Evolutionary conservation across 2,113 vertebrate genomes (phyloP), one percentile per base, ranked within the genome.

Genomic region (Oceanites oceanicus): DNA sequence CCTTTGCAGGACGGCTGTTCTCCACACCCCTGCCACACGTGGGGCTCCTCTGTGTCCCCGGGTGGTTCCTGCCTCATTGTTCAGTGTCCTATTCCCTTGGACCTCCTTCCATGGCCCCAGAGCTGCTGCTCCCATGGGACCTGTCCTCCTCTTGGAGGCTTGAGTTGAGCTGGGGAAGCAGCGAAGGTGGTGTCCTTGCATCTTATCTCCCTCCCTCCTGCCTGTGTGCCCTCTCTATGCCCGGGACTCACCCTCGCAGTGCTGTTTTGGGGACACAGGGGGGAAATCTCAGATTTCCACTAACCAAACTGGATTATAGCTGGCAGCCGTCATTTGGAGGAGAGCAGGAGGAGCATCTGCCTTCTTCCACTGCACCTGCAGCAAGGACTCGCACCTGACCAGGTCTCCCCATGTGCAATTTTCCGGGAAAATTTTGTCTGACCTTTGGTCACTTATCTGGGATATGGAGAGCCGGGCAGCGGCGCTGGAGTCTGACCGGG

Each of bases 401-500:
- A 47, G 61, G 10, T 38, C 90, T 92, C 19, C n/a, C 75, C 45
- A 17, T 3, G 1, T 80, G 47, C 50, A 67, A 1, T 44, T 91
- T 95, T 87, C 87, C 93, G 23, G 86, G 87, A 87, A 88, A 77
- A n/a, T 67, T 74, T 66, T 61, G 16, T 47, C 61, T 78, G 94
- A 95, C 89, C 95, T 96, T 96, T 96, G 96, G 30, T 82, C 96
- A n/a, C 40, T 92, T 38, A 40, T 7, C 56, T 80, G 65, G 66
- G 76, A 49, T 86, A 67, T 82, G 84, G 84, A 94, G 80, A 77
- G 53, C 53, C 0, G 5, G 71, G 75, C 53, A 72, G 49, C 2
- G 4, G 52, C 0, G 2, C 56, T 50, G 61, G 68, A 87, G 76
- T 11, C 52, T 90, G 50, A n/a, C 72, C 1, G 0, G 50, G 45